These are phyloP conservation scores for Pseudocheirus occidentalis DNA, from an alignment of 2,797 vertebrate species.

Conservation along the genomic window DNA sequence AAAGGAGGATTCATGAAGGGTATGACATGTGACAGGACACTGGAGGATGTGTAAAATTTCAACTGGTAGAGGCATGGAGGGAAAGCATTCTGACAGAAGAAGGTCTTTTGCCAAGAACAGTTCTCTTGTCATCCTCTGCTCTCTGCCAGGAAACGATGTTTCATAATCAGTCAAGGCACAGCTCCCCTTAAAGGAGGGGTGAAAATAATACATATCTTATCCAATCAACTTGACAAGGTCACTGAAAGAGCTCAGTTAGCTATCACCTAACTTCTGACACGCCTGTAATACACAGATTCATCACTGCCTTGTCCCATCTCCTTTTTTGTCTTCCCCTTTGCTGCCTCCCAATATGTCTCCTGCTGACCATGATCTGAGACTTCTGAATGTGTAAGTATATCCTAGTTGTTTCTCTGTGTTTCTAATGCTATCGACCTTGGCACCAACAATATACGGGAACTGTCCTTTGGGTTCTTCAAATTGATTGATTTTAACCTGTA, in stretches of 20 bases:
- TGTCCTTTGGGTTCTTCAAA: background rate
- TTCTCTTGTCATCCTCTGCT: background rate
- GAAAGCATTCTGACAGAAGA: background rate
- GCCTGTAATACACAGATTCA: background rate
- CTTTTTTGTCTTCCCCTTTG: background rate
- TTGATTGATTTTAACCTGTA: background rate
- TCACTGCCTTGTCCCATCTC: background rate
- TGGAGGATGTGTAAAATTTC: background rate
- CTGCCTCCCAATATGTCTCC: background rate
- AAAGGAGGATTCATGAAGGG: background rate
- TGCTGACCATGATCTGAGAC: background rate
- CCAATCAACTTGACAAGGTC: background rate
- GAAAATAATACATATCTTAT: background rate
- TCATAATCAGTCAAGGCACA: background rate
- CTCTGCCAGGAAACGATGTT: background rate
- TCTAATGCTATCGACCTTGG: background rate
- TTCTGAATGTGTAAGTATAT: background rate
- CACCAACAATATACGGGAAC: background rate
- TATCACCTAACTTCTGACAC: background rate
- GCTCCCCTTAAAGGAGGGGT: background rate
- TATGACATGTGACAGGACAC: background rate
- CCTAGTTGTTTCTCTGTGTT: background rate
- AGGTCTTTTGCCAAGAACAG: background rate
- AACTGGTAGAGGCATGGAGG: background rate
- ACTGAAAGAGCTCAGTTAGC: background rate